phyloP scores from a whole-genome alignment of 2,113 vertebrate species.

The Malurus cyaneus region DNA sequence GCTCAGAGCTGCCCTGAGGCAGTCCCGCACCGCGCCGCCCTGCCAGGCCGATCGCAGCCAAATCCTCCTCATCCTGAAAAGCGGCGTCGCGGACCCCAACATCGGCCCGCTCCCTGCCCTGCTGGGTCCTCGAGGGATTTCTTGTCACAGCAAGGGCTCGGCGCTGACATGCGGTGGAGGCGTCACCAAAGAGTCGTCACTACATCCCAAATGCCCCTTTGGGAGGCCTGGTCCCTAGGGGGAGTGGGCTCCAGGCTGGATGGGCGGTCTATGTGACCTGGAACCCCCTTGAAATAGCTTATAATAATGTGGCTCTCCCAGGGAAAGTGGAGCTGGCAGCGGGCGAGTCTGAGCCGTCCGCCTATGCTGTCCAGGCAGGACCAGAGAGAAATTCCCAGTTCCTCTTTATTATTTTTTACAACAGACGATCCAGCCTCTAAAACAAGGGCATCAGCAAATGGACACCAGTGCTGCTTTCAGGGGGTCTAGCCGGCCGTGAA shows the following conservation, averaged over 20 bases:
- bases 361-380: background rate
- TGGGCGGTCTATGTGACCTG: background rate
- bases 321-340: background rate
- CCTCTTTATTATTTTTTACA: fast-evolving
- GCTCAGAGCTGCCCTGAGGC: too few species aligned
- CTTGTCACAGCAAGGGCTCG: too few species aligned
- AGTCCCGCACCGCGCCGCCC: fast-evolving
- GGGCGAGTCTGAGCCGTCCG: fast-evolving
- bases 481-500: background rate
- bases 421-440: background rate
- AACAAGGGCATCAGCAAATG: background rate
- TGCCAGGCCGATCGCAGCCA: fast-evolving
- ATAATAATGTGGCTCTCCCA: background rate
- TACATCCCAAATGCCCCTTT: background rate
- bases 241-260: background rate
- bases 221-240: too few species aligned
- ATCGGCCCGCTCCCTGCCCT: fast-evolving
- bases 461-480: background rate
- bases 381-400: background rate
- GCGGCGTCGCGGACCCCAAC: fast-evolving
- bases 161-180: fast-evolving
- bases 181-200: fast-evolving
- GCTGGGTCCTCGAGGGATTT: fast-evolving
- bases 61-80: fast-evolving
- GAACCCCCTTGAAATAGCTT: too few species aligned